These are phyloP conservation scores for Pollachius pollachius DNA, from an alignment of 2,113 vertebrate species.

Conservation along the genomic window DNA sequence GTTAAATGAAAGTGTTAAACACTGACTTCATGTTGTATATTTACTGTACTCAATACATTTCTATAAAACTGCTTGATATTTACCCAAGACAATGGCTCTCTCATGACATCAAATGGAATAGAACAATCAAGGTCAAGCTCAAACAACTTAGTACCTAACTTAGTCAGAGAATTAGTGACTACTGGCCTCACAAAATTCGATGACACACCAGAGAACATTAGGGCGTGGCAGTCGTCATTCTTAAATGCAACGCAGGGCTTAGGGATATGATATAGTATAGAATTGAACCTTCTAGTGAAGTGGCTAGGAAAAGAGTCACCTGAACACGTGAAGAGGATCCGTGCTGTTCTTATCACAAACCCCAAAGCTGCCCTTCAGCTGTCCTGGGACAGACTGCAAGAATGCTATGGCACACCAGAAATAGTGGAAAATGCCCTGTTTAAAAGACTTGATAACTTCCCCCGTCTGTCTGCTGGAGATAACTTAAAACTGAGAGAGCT, in stretches of 20 bases:
- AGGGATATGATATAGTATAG: slow-evolving; percentile 24
- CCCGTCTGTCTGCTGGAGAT: neutral
- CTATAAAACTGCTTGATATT: no score
- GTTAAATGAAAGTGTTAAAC: no score
- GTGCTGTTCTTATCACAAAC: neutral
- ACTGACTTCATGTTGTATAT: no score
- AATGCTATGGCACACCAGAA: neutral
- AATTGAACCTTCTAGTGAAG: slow-evolving; percentile 41
- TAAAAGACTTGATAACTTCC: neutral
- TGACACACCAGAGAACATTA: slow-evolving; percentile 26
- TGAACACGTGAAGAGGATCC: slow-evolving; percentile 33
- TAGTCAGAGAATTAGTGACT: slow-evolving; percentile 28
- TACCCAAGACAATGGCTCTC: no score
- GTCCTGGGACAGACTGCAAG: neutral
- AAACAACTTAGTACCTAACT: slow-evolving; percentile 16
- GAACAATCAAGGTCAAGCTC: no score
- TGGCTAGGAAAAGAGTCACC: slow-evolving; percentile 40
- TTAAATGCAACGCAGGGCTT: slow-evolving; percentile 21
- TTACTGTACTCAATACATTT: no score
- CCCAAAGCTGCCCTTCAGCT: neutral
- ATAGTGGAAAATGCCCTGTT: neutral
- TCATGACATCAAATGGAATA: no score
- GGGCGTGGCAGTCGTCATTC: slow-evolving; percentile 32
- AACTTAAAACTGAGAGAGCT: slow-evolving; percentile 8
- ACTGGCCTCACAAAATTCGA: slow-evolving; percentile 27